phyloP scores from a whole-genome alignment of 2,113 vertebrate species.

The Crocuta crocuta region DNA sequence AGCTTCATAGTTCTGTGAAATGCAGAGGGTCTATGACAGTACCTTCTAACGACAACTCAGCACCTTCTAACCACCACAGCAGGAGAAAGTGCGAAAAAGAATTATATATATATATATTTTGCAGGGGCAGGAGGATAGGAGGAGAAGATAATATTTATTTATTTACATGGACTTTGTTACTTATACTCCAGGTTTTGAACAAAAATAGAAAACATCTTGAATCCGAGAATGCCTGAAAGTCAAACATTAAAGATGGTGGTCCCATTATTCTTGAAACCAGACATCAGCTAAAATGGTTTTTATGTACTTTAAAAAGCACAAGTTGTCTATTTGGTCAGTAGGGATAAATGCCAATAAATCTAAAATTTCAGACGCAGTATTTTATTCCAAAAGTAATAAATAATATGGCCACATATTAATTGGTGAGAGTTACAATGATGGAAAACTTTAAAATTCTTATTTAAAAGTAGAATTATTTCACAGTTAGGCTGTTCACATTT shows the following conservation, averaged over 20 bases:
- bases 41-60: background rate
- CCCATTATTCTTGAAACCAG: background rate
- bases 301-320: constrained; percentile 14
- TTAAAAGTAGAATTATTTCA: constrained; percentile 51
- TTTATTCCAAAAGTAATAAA: constrained; percentile 75
- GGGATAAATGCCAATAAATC: constrained; percentile 19
- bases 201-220: constrained; percentile 35
- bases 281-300: background rate
- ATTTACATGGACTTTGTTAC: background rate
- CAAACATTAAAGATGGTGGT: background rate
- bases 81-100: background rate
- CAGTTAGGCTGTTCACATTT: constrained; percentile 24
- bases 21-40: accelerated
- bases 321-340: background rate
- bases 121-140: background rate
- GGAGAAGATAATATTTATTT: background rate
- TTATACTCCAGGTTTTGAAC: background rate
- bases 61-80: background rate
- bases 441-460: constrained; percentile 54
- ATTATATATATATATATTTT: background rate
- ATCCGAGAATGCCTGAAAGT: background rate
- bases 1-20: background rate
- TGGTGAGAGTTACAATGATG: constrained; percentile 57
- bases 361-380: constrained; percentile 51
- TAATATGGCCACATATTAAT: constrained; percentile 31